Conservation (phyloP, 2,797 vertebrate genomes). For the Alfaro cultratus region DNA sequence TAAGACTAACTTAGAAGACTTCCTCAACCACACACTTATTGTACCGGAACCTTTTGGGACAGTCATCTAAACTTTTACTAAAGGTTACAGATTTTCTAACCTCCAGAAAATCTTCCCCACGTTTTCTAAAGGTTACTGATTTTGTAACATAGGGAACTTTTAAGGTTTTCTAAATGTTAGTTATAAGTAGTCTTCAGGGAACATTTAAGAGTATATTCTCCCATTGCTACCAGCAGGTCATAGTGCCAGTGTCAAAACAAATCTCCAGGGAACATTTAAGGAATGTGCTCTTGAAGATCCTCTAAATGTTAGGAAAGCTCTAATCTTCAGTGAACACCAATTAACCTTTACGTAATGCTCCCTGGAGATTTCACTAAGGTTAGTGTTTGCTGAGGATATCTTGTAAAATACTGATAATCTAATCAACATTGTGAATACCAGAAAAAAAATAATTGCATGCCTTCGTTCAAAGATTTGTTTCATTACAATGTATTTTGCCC, state of each 20-base stretch:
- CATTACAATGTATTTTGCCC: neutral
- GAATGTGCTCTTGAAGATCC: neutral
- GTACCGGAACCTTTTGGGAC: neutral
- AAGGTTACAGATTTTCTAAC: neutral
- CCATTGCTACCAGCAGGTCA: neutral
- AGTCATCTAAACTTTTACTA: neutral
- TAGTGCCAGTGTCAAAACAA: neutral
- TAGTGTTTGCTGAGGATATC: neutral
- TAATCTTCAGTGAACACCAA: constrained; percentile 1
- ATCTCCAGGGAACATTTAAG: neutral
- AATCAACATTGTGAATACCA: neutral
- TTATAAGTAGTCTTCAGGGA: neutral
- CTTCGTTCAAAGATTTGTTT: neutral
- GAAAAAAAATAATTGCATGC: no score
- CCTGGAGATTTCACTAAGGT: neutral
- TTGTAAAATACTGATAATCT: neutral
- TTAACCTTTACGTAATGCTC: neutral
- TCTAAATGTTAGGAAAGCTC: neutral
- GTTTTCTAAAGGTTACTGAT: neutral
- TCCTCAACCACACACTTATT: neutral
- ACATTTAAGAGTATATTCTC: neutral
- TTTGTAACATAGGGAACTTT: neutral
- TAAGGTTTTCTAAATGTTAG: neutral
- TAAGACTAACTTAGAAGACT: neutral
- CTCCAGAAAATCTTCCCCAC: neutral